Base-by-base conservation (phyloP, 2,888 invertebrate species). In the Dyspetes luteomarginatus region DNA sequence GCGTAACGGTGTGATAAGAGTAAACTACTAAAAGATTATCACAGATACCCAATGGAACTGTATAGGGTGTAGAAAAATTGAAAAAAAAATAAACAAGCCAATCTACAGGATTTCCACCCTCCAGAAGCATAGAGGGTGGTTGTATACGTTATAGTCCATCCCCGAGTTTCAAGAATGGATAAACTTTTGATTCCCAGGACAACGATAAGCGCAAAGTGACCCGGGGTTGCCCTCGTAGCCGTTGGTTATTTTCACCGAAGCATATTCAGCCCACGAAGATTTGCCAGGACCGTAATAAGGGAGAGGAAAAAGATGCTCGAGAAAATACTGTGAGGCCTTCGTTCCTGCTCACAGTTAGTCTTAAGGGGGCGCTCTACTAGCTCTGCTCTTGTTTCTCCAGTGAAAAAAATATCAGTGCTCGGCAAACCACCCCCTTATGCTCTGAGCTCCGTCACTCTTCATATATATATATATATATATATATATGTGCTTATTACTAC, bases 161-260 rank as follows among this genome's bases (percentile, higher is more conserved):
- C 48, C 26, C 24, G 1, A 45, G 22, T 15, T 65, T 76, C 56
- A 56, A 28, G 64, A 77, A 73, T 64, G 73, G 81, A 76, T 68
- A 73, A 81, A 81, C 73, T 81, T 81, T 77, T 50, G 77, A 81
- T 81, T 73, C 72, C 62, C 80, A 58, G 73, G 68, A 64, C 43
- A 64, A 68, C 67, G 67, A 76, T 72, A 76, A 64, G 56, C 26
- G 76, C 65, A 17, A 77, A 67, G 72, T 68, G 71, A 72, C 64
- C 58, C 5, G n/a, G 52, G 62, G 22, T 74, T 55, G 56, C 76
- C 24, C 36, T 76, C 71, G 55, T 56, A 12, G 43, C 41, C 17
- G 43, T 45, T 64, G 67, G 24, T 67, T 50, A 62, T 76, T 75
- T 22, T 65, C 45, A 26, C 45, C 36, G 36, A 12, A 28, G 48